Base-by-base conservation (phyloP, 2,113 vertebrate species). In the Megaceryle torquata region DNA sequence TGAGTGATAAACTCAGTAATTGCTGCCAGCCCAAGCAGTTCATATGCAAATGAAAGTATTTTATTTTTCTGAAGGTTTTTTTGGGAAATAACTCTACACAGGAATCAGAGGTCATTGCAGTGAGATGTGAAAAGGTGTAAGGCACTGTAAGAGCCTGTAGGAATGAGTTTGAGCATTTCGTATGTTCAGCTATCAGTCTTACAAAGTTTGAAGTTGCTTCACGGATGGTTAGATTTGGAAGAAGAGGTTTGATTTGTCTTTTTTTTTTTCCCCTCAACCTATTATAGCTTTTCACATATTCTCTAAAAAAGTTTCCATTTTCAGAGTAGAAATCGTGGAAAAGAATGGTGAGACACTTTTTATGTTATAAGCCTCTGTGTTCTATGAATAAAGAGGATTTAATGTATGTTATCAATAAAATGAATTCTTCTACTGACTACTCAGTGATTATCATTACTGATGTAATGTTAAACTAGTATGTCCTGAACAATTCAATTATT, bases 401-500 rank as follows among this genome's bases (percentile, higher is more conserved):
- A 69, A 44, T 53, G 4, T 46, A 25, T 61, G 12, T 76, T 78
- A 53, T 72, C 67, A 68, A 74, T 26, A 59, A 59, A 95, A 71
- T 65, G 1, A 74, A 26, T 74, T 82, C 6, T 86, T 86, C 21
- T 29, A 53, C 29, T 37, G 53, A 64, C 53, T 69, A 17, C 12
- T 50, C 2, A 1, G 13, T 81, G 25, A 68, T 77, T 25, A 11
- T 70, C 21, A 41, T 64, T 25, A 15, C 20, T 56, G 46, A 86
- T 53, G 33, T 46, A 59, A 89, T 39, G 24, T 22, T 93, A 60
- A 60, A 59, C 6, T 39, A 67, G 3, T 63, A 50, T 61, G 26
- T 96, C 79, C 79, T 80, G 76, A 90, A 86, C 29, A 90, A 81
- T 86, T 91, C 56, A 88, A 14, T 85, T 86, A 77, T 29, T 77